Percentiles rank a stretch among this genome's conserved stretches.
Evolutionary conservation across 1,140 invertebrate species (phyloP).

Genomic region (Muscidifurax raptorellus): DNA sequence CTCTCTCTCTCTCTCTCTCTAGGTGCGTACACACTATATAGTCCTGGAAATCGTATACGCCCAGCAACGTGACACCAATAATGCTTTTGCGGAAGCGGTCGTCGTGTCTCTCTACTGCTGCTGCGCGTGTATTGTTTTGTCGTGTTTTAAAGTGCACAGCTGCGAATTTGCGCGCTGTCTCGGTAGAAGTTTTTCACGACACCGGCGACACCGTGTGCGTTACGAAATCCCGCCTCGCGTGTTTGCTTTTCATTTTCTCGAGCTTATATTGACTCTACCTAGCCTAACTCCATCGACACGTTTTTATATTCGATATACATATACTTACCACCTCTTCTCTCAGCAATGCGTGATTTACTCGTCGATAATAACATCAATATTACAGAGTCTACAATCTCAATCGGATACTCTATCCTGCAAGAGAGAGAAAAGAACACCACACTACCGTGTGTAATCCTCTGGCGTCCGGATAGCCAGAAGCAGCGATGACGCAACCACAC

Average conservation of each 20-base stretch:
- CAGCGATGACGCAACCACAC: not conserved
- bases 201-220: not conserved
- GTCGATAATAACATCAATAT: too few relatives aligned
- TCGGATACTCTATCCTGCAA: too few relatives aligned
- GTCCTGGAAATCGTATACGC: conserved; percentile 8
- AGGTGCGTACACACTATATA: not conserved
- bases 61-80: conserved; percentile 32
- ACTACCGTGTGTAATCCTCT: too few relatives aligned
- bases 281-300: not conserved
- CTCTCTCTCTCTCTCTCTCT: not conserved
- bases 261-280: not conserved
- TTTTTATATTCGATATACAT: too few relatives aligned
- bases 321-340: too few relatives aligned
- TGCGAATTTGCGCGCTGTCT: not conserved
- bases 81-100: conserved; percentile 18
- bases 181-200: not conserved
- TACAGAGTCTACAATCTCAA: too few relatives aligned
- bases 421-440: too few relatives aligned
- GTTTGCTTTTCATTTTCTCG: not conserved
- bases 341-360: too few relatives aligned
- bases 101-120: not conserved
- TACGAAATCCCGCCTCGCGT: not conserved
- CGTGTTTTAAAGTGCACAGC: not conserved
- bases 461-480: not conserved
- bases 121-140: not conserved